Percentiles rank a stretch among this genome's conserved stretches.
Evolutionary conservation across 2,888 invertebrate species (phyloP).

Genomic region (Megamerina dolium): DNA sequence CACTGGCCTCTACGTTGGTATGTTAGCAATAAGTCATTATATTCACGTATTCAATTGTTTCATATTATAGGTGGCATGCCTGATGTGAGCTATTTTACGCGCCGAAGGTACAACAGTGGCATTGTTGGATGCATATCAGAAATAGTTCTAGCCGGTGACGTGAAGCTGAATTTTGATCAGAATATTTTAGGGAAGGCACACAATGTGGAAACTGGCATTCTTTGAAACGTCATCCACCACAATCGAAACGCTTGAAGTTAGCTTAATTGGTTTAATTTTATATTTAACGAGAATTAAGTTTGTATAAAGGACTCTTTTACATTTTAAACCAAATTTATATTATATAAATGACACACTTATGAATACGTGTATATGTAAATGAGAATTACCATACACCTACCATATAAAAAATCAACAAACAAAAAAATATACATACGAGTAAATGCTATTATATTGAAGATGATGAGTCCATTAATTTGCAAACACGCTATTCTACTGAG

Average conservation of each 20-base stretch:
- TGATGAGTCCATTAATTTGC: conserved; percentile 15
- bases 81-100: conserved; percentile 64
- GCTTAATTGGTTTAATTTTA: conserved; percentile 35
- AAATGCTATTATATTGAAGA: no score
- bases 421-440: no score
- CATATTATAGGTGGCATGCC: conserved; percentile 67
- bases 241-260: conserved; percentile 43
- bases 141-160: conserved; percentile 73
- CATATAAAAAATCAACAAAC: no score
- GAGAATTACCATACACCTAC: no score
- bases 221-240: conserved; percentile 38
- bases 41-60: no score
- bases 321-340: conserved; percentile 23
- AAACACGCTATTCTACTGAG: conserved; percentile 19
- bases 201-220: conserved; percentile 49
- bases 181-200: conserved; percentile 48
- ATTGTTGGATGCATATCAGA: conserved; percentile 79
- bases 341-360: background rate
- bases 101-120: conserved; percentile 66
- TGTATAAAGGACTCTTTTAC: conserved; percentile 41
- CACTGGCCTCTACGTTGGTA: conserved; percentile 85
- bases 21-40: no score
- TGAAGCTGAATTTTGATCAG: conserved; percentile 61
- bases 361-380: no score
- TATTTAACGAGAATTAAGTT: conserved; percentile 29